Conservation (phyloP, 2,888 invertebrate species). For the Saturnia japonica region DNA sequence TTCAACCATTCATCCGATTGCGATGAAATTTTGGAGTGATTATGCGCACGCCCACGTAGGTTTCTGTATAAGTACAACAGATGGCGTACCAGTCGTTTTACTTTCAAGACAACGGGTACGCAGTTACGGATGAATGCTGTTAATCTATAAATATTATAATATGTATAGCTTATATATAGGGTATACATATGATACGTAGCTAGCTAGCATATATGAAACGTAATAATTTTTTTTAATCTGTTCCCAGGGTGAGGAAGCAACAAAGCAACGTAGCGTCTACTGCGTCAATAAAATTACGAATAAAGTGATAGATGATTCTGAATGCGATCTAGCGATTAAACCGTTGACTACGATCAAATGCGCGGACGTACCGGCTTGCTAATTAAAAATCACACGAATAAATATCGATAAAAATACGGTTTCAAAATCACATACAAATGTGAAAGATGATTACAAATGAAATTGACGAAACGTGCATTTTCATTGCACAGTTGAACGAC, state of each 20-base stretch:
- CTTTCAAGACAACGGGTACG: too few relatives aligned
- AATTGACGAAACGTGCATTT: slow-evolving; percentile 19
- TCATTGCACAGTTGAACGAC: slow-evolving; percentile 1
- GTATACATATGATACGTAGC: too few relatives aligned
- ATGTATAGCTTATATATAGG: too few relatives aligned
- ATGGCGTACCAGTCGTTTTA: too few relatives aligned
- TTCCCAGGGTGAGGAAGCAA: slow-evolving; percentile 77
- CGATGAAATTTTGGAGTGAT: too few relatives aligned
- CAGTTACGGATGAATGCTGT: too few relatives aligned
- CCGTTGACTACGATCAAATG: slow-evolving; percentile 87
- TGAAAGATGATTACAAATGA: slow-evolving; percentile 26
- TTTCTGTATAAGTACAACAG: too few relatives aligned
- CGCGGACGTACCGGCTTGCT: slow-evolving; percentile 74
- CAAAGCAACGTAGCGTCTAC: slow-evolving; percentile 86
- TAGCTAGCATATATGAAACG: too few relatives aligned
- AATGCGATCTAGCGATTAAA: slow-evolving; percentile 84
- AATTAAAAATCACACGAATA: slow-evolving; percentile 30
- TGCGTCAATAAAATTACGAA: slow-evolving; percentile 89
- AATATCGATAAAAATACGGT: slow-evolving; percentile 22
- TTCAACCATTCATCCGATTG: too few relatives aligned
- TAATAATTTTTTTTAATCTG: too few relatives aligned
- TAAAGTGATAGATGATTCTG: slow-evolving; percentile 86
- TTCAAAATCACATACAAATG: slow-evolving; percentile 28
- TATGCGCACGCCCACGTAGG: too few relatives aligned
- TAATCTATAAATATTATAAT: too few relatives aligned